phyloP scores from a whole-genome alignment of 2,113 vertebrate species.

The Microtus ochrogaster region DNA sequence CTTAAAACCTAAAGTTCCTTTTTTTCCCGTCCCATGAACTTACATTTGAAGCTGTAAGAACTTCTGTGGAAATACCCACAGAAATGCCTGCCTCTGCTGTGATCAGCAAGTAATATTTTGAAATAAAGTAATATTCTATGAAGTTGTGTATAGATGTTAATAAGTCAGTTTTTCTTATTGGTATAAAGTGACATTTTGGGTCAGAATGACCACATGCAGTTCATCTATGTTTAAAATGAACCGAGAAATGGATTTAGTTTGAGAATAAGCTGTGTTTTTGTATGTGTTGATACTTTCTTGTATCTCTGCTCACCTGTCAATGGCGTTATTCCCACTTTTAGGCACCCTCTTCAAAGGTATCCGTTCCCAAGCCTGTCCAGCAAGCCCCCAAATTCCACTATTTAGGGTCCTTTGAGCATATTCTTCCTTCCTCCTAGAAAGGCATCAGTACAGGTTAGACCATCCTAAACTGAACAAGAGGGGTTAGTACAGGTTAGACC shows the following conservation, averaged over 20 bases:
- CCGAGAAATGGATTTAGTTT: conserved; percentile 1
- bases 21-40: neutral
- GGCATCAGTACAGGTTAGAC: neutral
- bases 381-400: conserved; percentile 11
- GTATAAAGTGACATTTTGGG: neutral
- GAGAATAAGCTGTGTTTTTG: conserved; percentile 18
- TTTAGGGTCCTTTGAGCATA: neutral
- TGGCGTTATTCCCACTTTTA: neutral
- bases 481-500: too few species aligned
- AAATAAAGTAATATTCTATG: conserved; percentile 39
- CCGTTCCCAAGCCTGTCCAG: neutral
- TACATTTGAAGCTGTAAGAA: neutral
- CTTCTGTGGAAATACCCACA: conserved; percentile 1
- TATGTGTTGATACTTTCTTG: neutral
- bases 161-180: neutral
- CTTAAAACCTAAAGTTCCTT: conserved; percentile 26
- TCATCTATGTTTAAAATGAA: conserved; percentile 44
- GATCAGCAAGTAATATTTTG: conserved; percentile 20
- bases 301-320: too few species aligned
- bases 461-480: neutral
- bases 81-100: conserved; percentile 22
- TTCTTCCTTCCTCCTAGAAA: conserved; percentile 14
- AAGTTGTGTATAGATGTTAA: conserved; percentile 45
- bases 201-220: neutral
- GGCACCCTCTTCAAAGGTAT: neutral